Conservation (phyloP, 2,113 vertebrate species). For the Pangasianodon hypophthalmus region DNA sequence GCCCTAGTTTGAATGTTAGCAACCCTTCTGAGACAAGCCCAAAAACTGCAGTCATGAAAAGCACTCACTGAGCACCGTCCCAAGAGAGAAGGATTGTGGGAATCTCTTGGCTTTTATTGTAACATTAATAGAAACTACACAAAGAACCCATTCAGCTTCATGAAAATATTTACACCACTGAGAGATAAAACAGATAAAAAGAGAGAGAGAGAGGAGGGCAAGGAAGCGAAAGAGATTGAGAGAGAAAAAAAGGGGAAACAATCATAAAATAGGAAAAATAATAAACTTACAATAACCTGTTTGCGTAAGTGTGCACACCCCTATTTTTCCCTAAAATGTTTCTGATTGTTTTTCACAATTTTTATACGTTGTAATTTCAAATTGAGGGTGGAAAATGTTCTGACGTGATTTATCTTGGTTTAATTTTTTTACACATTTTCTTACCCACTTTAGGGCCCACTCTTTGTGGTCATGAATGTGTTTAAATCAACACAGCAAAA, state of each 20-base stretch:
- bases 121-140: neutral
- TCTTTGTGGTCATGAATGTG: neutral
- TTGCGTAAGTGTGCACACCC: no score
- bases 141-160: neutral
- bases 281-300: no score
- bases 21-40: neutral
- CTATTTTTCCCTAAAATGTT: no score
- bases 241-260: neutral
- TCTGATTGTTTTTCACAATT: no score
- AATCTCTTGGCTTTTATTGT: neutral
- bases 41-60: neutral
- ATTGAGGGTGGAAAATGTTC: no score
- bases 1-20: neutral
- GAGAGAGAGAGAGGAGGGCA: neutral
- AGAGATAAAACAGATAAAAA: neutral
- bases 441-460: neutral
- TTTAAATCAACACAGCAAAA: neutral
- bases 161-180: neutral
- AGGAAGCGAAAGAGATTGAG: neutral
- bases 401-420: no score
- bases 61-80: neutral
- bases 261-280: neutral
- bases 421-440: no score
- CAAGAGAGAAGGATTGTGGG: conserved; percentile 9
- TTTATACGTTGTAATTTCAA: no score